A percentile compares a stretch with the other conserved stretches of the same genome.
phyloP scores from a whole-genome alignment of 2,113 vertebrate genomes.

The Spea bombifrons region DNA sequence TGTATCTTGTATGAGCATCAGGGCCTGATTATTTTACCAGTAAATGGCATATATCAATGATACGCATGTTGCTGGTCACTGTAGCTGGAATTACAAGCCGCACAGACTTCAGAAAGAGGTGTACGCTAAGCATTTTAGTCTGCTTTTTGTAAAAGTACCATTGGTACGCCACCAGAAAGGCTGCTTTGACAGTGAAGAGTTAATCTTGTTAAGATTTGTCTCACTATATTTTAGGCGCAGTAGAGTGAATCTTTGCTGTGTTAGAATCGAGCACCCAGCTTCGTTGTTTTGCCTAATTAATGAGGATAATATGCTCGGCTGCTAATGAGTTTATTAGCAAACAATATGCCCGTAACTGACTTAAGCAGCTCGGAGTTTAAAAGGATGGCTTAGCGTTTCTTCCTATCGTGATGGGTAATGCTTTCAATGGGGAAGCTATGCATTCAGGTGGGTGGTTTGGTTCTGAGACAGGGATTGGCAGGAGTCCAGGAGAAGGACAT shows the following conservation, averaged over 20 bases:
- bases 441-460: too few species aligned
- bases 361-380: slow-evolving; percentile 70
- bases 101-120: neutral
- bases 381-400: slow-evolving; percentile 66
- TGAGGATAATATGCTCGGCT: slow-evolving; percentile 69
- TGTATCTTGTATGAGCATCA: too few species aligned
- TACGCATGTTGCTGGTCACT: too few species aligned
- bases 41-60: too few species aligned
- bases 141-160: too few species aligned
- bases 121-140: too few species aligned
- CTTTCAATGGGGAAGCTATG: too few species aligned
- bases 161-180: too few species aligned
- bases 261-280: slow-evolving; percentile 35
- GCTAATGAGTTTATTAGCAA: slow-evolving; percentile 73
- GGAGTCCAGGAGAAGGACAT: too few species aligned
- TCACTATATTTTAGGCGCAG: slow-evolving; percentile 30
- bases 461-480: too few species aligned
- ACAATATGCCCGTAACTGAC: slow-evolving; percentile 67
- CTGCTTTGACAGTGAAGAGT: slow-evolving; percentile 11
- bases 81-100: neutral
- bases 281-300: slow-evolving; percentile 63
- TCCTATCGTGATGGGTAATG: slow-evolving; percentile 61
- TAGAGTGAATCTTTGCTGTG: slow-evolving; percentile 35
- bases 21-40: too few species aligned
- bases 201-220: slow-evolving; percentile 40